A percentile compares a stretch with the other conserved stretches of the same genome.
Conservation (phyloP, 2,113 vertebrate genomes). For the Onychorhynchus coronatus region DNA sequence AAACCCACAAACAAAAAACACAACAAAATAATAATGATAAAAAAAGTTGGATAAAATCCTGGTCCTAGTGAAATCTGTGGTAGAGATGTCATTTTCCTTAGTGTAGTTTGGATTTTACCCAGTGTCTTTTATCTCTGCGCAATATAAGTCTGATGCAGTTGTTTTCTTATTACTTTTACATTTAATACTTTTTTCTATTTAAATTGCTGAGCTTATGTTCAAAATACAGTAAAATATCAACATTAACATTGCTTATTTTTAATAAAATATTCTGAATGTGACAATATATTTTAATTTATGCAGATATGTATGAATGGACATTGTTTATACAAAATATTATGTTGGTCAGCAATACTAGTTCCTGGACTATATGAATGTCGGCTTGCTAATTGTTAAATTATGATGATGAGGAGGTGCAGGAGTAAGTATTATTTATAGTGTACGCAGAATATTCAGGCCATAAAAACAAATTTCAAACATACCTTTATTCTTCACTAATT, state of each 20-base stretch:
- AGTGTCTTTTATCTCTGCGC: background rate
- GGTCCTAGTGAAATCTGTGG: background rate
- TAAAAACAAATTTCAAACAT: conserved; percentile 12
- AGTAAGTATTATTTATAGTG: background rate
- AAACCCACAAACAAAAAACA: too few relatives aligned
- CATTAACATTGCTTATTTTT: background rate
- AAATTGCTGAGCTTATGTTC: background rate
- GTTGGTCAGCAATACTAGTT: background rate
- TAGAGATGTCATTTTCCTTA: background rate
- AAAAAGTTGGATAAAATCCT: background rate
- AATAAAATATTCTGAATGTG: background rate
- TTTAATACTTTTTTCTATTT: background rate
- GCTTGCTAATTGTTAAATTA: background rate
- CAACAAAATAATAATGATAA: too few relatives aligned
- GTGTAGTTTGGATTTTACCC: background rate
- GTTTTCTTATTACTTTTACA: background rate
- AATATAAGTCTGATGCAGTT: background rate
- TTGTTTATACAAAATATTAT: background rate
- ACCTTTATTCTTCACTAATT: conserved; percentile 27
- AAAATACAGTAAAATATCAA: background rate
- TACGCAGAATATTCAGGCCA: background rate
- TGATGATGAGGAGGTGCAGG: background rate
- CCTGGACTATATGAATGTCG: background rate
- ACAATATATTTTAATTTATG: background rate
- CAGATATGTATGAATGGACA: background rate